Evolutionary conservation across 2,113 vertebrate species (phyloP).

Genomic region (Quiscalus mexicanus): DNA sequence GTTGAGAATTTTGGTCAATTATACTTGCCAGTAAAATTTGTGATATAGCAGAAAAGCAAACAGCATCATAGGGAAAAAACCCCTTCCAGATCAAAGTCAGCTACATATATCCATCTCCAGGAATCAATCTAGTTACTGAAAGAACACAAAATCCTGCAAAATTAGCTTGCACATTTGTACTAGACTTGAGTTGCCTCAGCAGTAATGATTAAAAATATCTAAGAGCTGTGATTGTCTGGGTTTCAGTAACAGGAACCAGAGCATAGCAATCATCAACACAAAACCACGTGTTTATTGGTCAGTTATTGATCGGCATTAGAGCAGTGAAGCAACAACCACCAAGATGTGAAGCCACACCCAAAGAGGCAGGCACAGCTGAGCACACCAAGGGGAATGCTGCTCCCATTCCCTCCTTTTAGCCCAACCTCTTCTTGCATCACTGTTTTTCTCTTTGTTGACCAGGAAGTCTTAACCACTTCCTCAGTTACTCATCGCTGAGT

Average conservation of each 20-base stretch:
- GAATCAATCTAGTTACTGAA: background rate
- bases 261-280: background rate
- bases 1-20: background rate
- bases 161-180: background rate
- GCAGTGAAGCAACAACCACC: background rate
- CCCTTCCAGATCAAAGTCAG: background rate
- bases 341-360: background rate
- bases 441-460: background rate
- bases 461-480: background rate
- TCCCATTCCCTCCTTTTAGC: background rate
- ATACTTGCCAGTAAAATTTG: background rate
- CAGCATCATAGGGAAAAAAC: background rate
- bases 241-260: background rate
- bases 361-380: background rate
- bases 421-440: background rate
- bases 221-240: background rate
- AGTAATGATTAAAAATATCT: background rate
- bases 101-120: background rate
- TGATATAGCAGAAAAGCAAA: background rate
- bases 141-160: background rate
- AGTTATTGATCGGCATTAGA: background rate
- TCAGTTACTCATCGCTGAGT: background rate
- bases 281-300: background rate
- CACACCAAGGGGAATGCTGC: fast-evolving
- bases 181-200: background rate